Conservation (phyloP, 2,113 vertebrate genomes). For the Actinemys pallida region DNA sequence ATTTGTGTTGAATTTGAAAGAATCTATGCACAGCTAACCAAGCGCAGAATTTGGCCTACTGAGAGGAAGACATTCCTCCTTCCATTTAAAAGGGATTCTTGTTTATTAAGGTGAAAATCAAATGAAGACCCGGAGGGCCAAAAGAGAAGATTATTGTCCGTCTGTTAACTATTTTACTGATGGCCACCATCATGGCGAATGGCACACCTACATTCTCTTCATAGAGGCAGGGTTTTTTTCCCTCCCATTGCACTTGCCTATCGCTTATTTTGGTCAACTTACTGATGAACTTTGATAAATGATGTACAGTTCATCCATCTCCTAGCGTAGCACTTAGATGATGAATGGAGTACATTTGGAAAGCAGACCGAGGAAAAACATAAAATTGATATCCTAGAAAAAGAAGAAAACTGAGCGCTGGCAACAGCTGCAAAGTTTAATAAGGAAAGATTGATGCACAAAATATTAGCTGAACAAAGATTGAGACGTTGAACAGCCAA, state of each 20-base stretch:
- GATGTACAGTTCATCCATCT: conserved; percentile 55
- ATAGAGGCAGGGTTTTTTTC: neutral
- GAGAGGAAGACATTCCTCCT: neutral
- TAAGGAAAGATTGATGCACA: neutral
- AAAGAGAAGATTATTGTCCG: neutral
- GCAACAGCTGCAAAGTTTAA: conserved; percentile 27
- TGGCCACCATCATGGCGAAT: neutral
- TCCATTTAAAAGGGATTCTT: neutral
- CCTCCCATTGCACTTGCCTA: neutral
- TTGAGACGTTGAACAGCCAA: neutral
- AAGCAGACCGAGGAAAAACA: conserved; percentile 27
- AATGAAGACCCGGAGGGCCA: neutral
- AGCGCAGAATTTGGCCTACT: neutral
- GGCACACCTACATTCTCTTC: neutral
- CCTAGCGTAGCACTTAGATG: neutral
- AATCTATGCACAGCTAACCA: neutral
- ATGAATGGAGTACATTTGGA: conserved; percentile 62
- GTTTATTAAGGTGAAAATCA: neutral
- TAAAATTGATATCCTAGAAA: conserved; percentile 49
- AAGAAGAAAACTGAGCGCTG: neutral
- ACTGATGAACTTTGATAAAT: conserved; percentile 47
- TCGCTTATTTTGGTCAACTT: conserved; percentile 28
- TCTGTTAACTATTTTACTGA: neutral
- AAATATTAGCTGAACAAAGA: neutral
- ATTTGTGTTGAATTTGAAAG: neutral